Percentiles rank a stretch among this genome's conserved stretches.
Conservation (phyloP, 2,113 vertebrate genomes). For the Hippocampus comes region DNA sequence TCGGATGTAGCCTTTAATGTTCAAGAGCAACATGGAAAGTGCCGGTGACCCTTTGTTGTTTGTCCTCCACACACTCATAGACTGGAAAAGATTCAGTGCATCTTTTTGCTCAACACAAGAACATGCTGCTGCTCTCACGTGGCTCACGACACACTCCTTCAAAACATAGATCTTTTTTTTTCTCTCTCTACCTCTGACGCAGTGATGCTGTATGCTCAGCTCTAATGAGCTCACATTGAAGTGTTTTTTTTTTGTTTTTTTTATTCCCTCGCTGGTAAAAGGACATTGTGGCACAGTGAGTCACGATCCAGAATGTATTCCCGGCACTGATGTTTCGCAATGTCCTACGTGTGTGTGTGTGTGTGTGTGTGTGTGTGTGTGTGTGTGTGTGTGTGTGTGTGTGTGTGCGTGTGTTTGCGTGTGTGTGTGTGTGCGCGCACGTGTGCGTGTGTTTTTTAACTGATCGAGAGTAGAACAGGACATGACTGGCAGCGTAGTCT, state of each 20-base stretch:
- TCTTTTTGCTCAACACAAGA: constrained; percentile 39
- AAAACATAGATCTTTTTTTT: background rate
- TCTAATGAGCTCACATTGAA: constrained; percentile 40
- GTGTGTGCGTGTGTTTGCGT: background rate
- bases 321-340: constrained; percentile 29
- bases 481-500: constrained; percentile 3
- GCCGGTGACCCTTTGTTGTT: constrained; percentile 7
- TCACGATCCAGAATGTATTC: constrained; percentile 38
- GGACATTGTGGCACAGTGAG: constrained; percentile 49
- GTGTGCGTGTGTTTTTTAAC: background rate
- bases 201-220: background rate
- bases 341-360: constrained; percentile 6
- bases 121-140: constrained; percentile 61
- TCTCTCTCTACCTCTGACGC: background rate
- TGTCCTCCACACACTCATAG: constrained; percentile 13
- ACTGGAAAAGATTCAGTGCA: constrained; percentile 58
- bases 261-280: constrained; percentile 14
- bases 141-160: constrained; percentile 34
- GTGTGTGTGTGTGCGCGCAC: too few species aligned
- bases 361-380: background rate
- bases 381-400: background rate
- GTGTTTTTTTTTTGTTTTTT: constrained; percentile 10
- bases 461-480: constrained; percentile 34
- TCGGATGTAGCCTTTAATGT: constrained; percentile 28
- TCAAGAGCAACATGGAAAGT: constrained; percentile 4